These are phyloP conservation scores for Lepetodrilus schrolli DNA, from an alignment of 2,888 invertebrate genomes.

Conservation along the genomic window DNA sequence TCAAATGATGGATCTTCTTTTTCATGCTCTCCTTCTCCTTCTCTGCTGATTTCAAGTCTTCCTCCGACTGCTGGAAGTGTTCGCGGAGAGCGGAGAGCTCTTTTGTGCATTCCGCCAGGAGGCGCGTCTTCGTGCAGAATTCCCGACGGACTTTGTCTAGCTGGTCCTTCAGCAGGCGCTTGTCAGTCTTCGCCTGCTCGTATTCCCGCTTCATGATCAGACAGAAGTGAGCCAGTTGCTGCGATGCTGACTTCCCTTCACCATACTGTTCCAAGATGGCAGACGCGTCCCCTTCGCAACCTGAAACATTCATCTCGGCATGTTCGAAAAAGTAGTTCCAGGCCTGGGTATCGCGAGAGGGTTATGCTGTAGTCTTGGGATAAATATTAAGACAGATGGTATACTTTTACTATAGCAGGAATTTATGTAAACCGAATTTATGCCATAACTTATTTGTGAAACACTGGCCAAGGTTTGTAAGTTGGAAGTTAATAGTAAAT, in stretches of 20 bases:
- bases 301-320: no score
- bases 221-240: slow-evolving; percentile 62
- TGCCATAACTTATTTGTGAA: no score
- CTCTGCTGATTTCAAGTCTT: slow-evolving; percentile 59
- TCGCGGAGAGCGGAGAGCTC: slow-evolving; percentile 47
- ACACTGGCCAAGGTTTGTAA: no score
- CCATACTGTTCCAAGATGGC: slow-evolving; percentile 55
- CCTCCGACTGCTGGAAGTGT: slow-evolving; percentile 55
- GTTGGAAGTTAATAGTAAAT: no score
- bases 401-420: no score
- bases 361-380: no score
- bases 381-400: no score
- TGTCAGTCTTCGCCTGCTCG: slow-evolving; percentile 60
- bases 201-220: slow-evolving; percentile 68
- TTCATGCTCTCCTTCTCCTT: slow-evolving; percentile 56
- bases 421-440: no score
- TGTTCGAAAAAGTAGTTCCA: no score
- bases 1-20: slow-evolving; percentile 49
- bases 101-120: slow-evolving; percentile 46
- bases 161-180: slow-evolving; percentile 56
- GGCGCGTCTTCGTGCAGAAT: slow-evolving; percentile 44
- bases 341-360: no score
- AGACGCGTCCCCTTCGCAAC: slow-evolving; percentile 59
- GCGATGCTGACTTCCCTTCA: slow-evolving; percentile 46
- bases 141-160: slow-evolving; percentile 53